Evolutionary conservation across 2,888 invertebrate species (phyloP).

Genomic region (Mimachlamys varia): DNA sequence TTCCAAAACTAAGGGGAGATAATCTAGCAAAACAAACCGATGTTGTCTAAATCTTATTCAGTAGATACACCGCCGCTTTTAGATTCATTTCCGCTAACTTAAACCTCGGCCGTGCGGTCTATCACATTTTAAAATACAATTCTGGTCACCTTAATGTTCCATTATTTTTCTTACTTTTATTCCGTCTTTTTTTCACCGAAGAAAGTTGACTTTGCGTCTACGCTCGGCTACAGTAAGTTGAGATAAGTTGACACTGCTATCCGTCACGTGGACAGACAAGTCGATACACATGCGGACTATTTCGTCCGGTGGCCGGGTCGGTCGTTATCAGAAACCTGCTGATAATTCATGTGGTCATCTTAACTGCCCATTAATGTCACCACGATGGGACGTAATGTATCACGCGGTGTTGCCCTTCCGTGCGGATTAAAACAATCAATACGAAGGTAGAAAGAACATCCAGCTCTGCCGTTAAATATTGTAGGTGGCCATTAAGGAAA

Average conservation of each 20-base stretch:
- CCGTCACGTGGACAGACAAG: neutral
- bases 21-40: no score
- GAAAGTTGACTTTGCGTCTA: neutral
- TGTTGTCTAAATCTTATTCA: no score
- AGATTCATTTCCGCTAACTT: no score
- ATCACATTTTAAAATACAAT: no score
- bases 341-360: conserved; percentile 28
- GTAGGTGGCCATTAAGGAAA: no score
- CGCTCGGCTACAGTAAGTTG: neutral
- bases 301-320: neutral
- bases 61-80: no score
- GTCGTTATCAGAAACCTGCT: conserved; percentile 10
- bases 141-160: neutral
- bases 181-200: neutral
- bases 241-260: neutral
- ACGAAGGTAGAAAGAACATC: neutral
- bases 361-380: conserved; percentile 7
- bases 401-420: neutral
- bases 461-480: no score
- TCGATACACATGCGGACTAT: neutral
- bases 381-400: neutral
- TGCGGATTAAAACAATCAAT: neutral
- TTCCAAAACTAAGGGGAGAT: no score
- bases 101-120: no score
- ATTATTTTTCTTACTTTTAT: neutral